phyloP scores from a whole-genome alignment of 2,888 invertebrate genomes.

The Nomada ferruginata region DNA sequence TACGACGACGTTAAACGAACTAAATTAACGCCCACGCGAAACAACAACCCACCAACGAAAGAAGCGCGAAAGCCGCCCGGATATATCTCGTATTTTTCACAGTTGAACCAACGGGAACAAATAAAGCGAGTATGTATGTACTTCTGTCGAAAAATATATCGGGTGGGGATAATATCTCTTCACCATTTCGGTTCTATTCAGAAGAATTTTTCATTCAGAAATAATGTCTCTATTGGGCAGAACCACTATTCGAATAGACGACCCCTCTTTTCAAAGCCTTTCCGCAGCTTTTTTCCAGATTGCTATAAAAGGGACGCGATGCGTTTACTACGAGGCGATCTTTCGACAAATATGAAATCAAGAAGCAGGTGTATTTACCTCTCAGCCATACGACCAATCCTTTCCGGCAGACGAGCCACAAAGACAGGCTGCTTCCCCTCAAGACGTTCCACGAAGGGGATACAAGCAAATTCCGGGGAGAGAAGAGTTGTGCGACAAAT shows the following conservation, averaged over 20 bases:
- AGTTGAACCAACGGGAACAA: neutral
- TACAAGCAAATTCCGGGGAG: neutral
- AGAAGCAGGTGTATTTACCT: constrained; percentile 52
- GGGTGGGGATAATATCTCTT: too few species aligned
- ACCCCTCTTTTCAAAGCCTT: constrained; percentile 6
- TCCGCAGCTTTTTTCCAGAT: neutral
- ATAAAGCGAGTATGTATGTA: neutral
- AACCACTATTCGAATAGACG: constrained; percentile 20
- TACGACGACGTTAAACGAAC: neutral
- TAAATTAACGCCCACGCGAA: neutral
- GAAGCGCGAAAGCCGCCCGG: neutral
- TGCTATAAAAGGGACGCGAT: neutral
- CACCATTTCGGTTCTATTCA: constrained; percentile 14
- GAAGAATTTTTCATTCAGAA: constrained; percentile 33
- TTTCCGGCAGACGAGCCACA: constrained; percentile 26
- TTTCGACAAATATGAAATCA: constrained; percentile 36
- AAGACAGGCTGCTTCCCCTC: constrained; percentile 7
- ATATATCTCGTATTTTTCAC: neutral
- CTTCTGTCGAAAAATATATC: neutral
- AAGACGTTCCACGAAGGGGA: constrained; percentile 23
- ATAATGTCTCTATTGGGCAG: constrained; percentile 6
- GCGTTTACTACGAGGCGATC: constrained; percentile 19
- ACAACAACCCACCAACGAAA: neutral
- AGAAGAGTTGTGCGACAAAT: constrained; percentile 28
- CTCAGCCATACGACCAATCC: constrained; percentile 16